Evolutionary conservation across 2,113 vertebrate species (phyloP).

Genomic region (Galbula dea): DNA sequence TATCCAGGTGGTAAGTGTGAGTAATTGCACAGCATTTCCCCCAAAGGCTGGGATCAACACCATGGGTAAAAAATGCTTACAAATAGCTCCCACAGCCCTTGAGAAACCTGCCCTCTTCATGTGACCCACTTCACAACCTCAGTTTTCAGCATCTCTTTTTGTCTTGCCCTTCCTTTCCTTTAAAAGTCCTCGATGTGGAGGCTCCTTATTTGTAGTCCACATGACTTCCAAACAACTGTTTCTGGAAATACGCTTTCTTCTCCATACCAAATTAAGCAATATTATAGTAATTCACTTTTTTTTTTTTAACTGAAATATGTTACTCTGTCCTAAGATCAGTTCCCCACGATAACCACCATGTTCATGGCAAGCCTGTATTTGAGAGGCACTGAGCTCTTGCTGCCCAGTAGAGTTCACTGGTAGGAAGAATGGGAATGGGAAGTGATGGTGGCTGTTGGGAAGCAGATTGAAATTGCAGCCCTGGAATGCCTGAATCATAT

Average conservation of each 20-base stretch:
- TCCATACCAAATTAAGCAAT: not conserved
- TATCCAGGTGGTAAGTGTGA: not conserved
- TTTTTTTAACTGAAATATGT: not conserved
- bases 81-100: not conserved
- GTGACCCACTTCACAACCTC: not conserved
- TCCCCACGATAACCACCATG: not conserved
- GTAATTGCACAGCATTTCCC: not conserved
- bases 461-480: not conserved
- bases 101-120: not conserved
- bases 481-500: not conserved
- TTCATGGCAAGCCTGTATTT: not conserved
- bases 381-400: not conserved
- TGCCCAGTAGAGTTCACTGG: not conserved
- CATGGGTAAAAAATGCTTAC: not conserved
- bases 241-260: not conserved
- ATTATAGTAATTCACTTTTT: not conserved
- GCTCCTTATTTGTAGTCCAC: not conserved
- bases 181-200: not conserved
- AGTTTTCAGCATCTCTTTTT: not conserved
- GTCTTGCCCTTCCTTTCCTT: not conserved
- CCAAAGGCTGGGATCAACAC: not conserved
- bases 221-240: not conserved
- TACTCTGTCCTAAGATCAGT: not conserved
- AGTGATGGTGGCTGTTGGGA: rapidly evolving
- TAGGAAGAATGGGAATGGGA: not conserved